Evolutionary conservation across 2,113 vertebrate genomes (phyloP).

Genomic region (Ophthalmolycus amberensis): DNA sequence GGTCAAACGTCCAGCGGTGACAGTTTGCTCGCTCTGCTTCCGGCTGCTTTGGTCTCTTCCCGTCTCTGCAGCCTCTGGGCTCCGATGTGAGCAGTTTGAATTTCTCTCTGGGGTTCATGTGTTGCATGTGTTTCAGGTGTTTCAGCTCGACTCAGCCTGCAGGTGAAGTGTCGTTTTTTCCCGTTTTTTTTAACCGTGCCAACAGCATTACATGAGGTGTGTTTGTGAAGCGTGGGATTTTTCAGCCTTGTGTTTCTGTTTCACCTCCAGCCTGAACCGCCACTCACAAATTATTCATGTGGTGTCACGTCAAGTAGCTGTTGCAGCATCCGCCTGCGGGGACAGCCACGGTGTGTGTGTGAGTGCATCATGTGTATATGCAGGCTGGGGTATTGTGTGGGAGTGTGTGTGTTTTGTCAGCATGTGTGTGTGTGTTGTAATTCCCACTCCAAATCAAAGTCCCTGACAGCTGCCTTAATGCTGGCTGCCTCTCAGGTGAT

Average conservation of each 20-base stretch:
- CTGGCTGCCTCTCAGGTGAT: constrained; percentile 78
- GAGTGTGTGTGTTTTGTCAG: constrained; percentile 63
- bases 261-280: constrained; percentile 64
- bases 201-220: constrained; percentile 58
- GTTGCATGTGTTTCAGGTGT: constrained; percentile 24
- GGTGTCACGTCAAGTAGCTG: constrained; percentile 72
- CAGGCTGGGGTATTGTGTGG: constrained; percentile 57
- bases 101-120: constrained; percentile 5
- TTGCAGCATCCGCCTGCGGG: constrained; percentile 63
- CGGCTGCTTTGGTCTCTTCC: constrained; percentile 12
- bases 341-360: constrained; percentile 33
- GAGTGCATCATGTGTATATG: constrained; percentile 55
- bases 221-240: constrained; percentile 70
- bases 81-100: constrained; percentile 14
- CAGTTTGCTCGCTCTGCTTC: constrained; percentile 8
- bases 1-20: not conserved
- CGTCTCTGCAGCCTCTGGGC: not conserved
- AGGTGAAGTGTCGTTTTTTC: constrained; percentile 32
- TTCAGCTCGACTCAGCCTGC: constrained; percentile 29
- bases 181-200: constrained; percentile 14
- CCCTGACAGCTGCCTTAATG: constrained; percentile 81
- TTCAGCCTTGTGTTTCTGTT: constrained; percentile 59
- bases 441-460: constrained; percentile 82
- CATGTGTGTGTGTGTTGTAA: constrained; percentile 63
- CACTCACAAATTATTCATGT: constrained; percentile 77